Base-by-base conservation (phyloP, 2,113 vertebrate genomes). In the Cynoglossus semilaevis region DNA sequence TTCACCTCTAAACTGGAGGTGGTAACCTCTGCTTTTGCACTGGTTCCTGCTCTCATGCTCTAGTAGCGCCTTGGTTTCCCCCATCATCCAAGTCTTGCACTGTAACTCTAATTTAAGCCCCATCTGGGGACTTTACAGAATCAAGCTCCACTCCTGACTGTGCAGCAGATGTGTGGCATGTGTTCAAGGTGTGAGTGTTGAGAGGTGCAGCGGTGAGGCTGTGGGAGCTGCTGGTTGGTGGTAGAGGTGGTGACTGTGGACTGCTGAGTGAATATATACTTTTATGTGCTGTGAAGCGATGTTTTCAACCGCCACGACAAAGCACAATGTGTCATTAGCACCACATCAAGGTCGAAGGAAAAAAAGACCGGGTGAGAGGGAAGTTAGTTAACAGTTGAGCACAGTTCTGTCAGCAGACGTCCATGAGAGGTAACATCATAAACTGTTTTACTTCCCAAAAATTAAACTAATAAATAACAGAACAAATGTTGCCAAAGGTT, bases 51-150 rank as follows among this genome's bases (percentile, higher is more conserved):
- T 79, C 54, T 64, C 83, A 75, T 61, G 45, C 61, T 74, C 76
- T 62, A 56, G 75, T 77, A 73, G 52, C 71, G 62, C 58, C 45
- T 55, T 64, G 74, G 76, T 84, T 86, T 85, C 66, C 58, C 22
- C 76, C 70, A 67, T 84, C 72, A 81, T 84, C 87, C 74, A 76
- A 76, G 67, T 2, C 65, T 72, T 73, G 74, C 66, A 74, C 47
- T 84, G 81, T 88, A 88, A 88, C 74, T 77, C 81, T 73, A 80
- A 65, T 84, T 88, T 84, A 82, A 86, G 68, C 80, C 75, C 80
- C 89, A 88, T 90, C 90, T 90, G 90, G 87, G 74, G 80, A 67
- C 62, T 90, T 90, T 85, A 90, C 88, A 86, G 86, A 91, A 88
- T 87, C 49, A 38, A 85, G 79, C 76, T 62, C 70, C 77, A 76